phyloP scores from a whole-genome alignment of 2,797 vertebrate genomes.

The Liasis olivaceus region DNA sequence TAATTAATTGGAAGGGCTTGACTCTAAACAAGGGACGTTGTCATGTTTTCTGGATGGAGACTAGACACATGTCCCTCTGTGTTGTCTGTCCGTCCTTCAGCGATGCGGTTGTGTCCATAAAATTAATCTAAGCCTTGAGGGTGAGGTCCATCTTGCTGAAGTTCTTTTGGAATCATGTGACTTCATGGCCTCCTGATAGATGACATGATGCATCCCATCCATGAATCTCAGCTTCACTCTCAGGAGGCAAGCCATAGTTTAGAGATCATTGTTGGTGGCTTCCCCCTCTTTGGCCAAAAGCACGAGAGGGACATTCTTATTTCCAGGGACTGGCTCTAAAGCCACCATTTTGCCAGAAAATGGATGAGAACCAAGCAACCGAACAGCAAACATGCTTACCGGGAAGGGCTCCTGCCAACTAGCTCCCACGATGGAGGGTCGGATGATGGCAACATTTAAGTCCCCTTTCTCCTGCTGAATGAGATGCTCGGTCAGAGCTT shows the following conservation, averaged over 20 bases:
- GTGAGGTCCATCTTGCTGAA: background rate
- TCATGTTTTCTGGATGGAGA: background rate
- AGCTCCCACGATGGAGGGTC: constrained; percentile 94
- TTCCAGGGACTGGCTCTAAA: background rate
- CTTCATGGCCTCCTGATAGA: background rate
- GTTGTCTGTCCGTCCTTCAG: background rate
- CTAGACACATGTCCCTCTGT: background rate
- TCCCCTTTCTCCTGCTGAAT: constrained; percentile 87
- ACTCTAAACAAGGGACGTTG: background rate
- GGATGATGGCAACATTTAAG: constrained; percentile 88
- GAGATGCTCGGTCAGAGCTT: constrained; percentile 91
- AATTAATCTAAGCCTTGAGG: background rate
- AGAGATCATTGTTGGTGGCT: background rate
- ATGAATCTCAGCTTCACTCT: background rate
- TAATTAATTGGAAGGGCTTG: background rate
- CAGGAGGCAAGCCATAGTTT: background rate
- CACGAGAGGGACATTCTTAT: background rate
- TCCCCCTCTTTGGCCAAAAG: background rate
- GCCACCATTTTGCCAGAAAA: background rate
- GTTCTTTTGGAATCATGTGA: background rate
- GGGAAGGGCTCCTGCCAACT: constrained; percentile 97
- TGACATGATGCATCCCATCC: background rate
- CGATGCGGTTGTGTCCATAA: background rate
- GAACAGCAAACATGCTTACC: constrained; percentile 72
- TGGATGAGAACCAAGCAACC: background rate